Evolutionary conservation across 2,888 invertebrate genomes (phyloP).

Genomic region (Eupeodes latifasciatus): DNA sequence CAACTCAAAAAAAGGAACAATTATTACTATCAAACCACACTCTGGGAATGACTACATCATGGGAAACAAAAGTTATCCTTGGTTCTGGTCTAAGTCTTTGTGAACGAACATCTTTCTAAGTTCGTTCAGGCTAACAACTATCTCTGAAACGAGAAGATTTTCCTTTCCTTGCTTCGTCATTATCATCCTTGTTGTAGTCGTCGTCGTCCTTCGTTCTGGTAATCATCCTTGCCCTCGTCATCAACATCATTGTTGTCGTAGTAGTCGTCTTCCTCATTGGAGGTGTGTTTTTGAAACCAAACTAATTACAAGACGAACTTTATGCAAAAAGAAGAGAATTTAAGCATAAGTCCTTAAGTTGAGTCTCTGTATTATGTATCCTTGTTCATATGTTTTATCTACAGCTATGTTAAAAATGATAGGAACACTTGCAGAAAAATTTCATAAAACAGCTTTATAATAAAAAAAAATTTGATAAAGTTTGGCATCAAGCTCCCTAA

Average conservation of each 20-base stretch:
- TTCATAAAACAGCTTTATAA: too few species aligned
- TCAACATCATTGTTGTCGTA: background rate
- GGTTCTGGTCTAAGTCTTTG: constrained; percentile 1
- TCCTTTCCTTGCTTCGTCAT: background rate
- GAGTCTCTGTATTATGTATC: background rate
- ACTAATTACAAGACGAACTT: constrained; percentile 58
- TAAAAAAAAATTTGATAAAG: too few species aligned
- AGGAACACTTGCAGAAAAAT: too few species aligned
- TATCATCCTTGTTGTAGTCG: background rate
- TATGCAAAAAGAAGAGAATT: constrained; percentile 12
- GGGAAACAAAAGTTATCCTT: constrained; percentile 31
- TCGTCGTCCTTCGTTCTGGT: background rate
- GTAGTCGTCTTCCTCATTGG: background rate
- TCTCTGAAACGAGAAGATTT: constrained; percentile 6
- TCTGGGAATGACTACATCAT: constrained; percentile 24
- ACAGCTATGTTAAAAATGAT: too few species aligned
- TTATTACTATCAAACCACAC: constrained; percentile 38
- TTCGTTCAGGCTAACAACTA: constrained; percentile 5
- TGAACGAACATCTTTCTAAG: constrained; percentile 18
- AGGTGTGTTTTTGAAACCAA: constrained; percentile 47
- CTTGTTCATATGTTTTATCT: too few species aligned
- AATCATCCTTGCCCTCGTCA: background rate
- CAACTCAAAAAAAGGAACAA: constrained; percentile 30
- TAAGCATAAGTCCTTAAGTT: constrained; percentile 20
- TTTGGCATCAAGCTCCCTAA: too few species aligned